Evolutionary conservation across 2,888 invertebrate species (phyloP).

Genomic region (Carabus problematicus): DNA sequence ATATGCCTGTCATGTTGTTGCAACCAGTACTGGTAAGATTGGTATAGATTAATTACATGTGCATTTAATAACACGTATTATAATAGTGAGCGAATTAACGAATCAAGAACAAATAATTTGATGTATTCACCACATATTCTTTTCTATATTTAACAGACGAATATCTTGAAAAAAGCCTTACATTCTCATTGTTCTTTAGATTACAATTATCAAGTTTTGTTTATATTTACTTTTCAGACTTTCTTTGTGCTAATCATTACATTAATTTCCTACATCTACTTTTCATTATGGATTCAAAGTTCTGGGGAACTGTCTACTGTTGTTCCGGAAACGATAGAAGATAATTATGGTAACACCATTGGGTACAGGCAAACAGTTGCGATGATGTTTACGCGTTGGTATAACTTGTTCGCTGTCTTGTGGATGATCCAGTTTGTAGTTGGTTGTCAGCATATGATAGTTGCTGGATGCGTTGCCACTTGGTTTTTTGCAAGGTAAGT

Average conservation of each 20-base stretch:
- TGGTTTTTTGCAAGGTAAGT: slow-evolving; percentile 72
- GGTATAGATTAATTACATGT: not conserved
- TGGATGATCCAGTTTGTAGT: slow-evolving; percentile 73
- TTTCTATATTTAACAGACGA: no score
- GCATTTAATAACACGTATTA: not conserved
- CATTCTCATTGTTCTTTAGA: no score
- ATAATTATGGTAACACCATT: no score
- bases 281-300: slow-evolving; percentile 69
- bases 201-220: slow-evolving; percentile 44
- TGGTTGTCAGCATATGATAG: slow-evolving; percentile 72
- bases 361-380: slow-evolving; percentile 57
- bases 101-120: no score
- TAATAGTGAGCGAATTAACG: no score
- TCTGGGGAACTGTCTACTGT: slow-evolving; percentile 60
- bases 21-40: slow-evolving; percentile 68
- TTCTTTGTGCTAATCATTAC: slow-evolving; percentile 63
- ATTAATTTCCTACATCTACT: slow-evolving; percentile 65
- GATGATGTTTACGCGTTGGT: slow-evolving; percentile 61
- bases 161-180: no score
- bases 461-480: slow-evolving; percentile 69
- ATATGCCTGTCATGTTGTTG: slow-evolving; percentile 68
- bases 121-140: no score
- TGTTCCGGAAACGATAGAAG: no score
- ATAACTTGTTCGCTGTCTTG: slow-evolving; percentile 66
- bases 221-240: slow-evolving; percentile 58